These are phyloP conservation scores for Epistrophe grossulariae DNA, from an alignment of 2,888 invertebrate species.

Conservation along the genomic window DNA sequence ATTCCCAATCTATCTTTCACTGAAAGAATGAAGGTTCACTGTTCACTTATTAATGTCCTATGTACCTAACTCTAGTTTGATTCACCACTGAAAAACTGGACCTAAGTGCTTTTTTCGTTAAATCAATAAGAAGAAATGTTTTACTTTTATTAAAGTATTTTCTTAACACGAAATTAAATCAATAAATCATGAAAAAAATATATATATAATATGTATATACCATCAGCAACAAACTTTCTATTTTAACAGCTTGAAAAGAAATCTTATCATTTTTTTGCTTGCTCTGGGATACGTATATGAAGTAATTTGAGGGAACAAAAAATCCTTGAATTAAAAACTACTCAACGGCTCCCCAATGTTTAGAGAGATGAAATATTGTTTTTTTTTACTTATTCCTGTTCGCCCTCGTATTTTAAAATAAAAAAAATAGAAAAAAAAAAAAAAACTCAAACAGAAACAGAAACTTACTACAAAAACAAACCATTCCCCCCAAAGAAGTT, in stretches of 20 bases:
- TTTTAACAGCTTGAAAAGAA: not conserved
- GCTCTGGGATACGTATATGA: not conserved
- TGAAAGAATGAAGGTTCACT: too few relatives aligned
- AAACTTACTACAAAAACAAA: conserved; percentile 13
- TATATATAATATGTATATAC: too few relatives aligned
- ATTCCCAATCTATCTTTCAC: too few relatives aligned
- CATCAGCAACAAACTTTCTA: not conserved
- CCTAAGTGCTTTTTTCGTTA: too few relatives aligned
- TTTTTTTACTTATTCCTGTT: not conserved
- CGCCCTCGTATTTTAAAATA: not conserved
- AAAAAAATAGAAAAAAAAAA: not conserved
- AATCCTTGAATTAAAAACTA: conserved; percentile 6
- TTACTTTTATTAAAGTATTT: too few relatives aligned
- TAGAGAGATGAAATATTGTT: not conserved
- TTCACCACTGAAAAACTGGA: too few relatives aligned
- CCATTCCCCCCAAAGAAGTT: conserved; percentile 2
- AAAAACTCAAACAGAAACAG: too few relatives aligned
- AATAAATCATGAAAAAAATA: not conserved
- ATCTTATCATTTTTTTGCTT: not conserved
- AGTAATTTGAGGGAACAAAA: not conserved
- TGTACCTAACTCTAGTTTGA: too few relatives aligned
- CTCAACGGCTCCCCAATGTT: not conserved
- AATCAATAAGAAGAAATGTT: too few relatives aligned
- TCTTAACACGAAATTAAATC: not conserved
- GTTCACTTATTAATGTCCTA: too few relatives aligned